These are phyloP conservation scores for Castor canadensis DNA, from an alignment of 2,113 vertebrate species.

Conservation along the genomic window DNA sequence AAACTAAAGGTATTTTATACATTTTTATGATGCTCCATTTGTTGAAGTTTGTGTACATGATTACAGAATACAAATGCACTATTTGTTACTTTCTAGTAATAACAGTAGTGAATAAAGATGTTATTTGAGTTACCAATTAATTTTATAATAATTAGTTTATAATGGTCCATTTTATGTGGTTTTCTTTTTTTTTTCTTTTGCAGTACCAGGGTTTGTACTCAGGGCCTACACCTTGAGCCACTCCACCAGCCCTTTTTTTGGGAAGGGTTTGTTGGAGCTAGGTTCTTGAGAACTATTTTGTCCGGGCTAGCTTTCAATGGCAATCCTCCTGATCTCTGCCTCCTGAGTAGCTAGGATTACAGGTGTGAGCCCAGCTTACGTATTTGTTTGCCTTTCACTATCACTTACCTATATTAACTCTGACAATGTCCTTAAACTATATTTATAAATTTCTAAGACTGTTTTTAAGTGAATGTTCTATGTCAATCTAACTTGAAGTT, in stretches of 20 bases:
- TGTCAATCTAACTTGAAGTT: background rate
- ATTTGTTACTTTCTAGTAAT: background rate
- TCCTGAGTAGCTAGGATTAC: too few relatives aligned
- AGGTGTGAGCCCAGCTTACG: too few relatives aligned
- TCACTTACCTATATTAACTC: background rate
- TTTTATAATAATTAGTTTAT: background rate
- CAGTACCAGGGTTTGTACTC: too few relatives aligned
- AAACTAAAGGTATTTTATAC: background rate
- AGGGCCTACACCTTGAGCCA: too few relatives aligned
- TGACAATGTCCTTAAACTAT: background rate
- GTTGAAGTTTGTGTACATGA: background rate
- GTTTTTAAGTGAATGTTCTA: background rate
- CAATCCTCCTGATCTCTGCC: too few relatives aligned
- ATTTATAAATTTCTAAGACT: conserved; percentile 4
- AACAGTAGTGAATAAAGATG: background rate
- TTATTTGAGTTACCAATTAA: background rate
- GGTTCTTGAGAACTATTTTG: too few relatives aligned
- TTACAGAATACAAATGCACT: background rate
- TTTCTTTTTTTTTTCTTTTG: too few relatives aligned
- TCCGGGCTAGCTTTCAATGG: too few relatives aligned
- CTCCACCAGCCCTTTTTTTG: too few relatives aligned
- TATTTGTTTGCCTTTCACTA: background rate
- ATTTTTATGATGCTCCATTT: background rate
- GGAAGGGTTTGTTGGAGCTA: too few relatives aligned
- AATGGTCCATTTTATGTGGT: background rate